A percentile compares a stretch with the other conserved stretches of the same genome.
phyloP scores from a whole-genome alignment of 2,888 invertebrate genomes.

The Sericinus montela region DNA sequence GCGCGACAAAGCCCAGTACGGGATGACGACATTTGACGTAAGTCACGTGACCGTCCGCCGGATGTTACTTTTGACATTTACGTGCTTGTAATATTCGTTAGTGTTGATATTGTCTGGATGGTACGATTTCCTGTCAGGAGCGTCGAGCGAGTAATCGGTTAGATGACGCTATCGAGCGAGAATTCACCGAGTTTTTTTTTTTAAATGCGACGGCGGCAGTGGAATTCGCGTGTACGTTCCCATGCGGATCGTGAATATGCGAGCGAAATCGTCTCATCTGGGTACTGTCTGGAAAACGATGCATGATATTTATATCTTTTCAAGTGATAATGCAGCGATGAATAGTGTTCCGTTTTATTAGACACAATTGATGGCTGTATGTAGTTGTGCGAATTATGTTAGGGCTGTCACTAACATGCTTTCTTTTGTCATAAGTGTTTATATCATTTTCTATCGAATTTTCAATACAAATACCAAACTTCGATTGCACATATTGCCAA shows the following conservation, averaged over 20 bases:
- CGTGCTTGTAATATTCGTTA: conserved; percentile 35
- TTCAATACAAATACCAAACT: too few relatives aligned
- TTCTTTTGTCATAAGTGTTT: too few relatives aligned
- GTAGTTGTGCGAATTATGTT: background rate
- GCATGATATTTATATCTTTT: conserved; percentile 7
- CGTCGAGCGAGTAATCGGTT: conserved; percentile 36
- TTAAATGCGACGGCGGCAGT: conserved; percentile 13
- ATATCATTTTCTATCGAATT: background rate
- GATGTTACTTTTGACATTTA: conserved; percentile 64
- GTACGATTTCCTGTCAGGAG: conserved; percentile 38
- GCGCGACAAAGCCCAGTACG: conserved; percentile 64
- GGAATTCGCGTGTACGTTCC: conserved; percentile 24
- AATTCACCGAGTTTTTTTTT: conserved; percentile 21
- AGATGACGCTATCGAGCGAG: conserved; percentile 25
- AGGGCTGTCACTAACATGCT: conserved; percentile 1
- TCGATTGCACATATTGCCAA: too few relatives aligned
- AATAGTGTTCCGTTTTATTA: conserved; percentile 7
- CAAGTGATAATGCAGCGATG: conserved; percentile 8
- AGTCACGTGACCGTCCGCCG: conserved; percentile 51
- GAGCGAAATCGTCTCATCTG: conserved; percentile 31
- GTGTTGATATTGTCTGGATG: conserved; percentile 46
- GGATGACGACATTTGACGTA: conserved; percentile 62
- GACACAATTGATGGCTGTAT: background rate
- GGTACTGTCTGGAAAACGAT: conserved; percentile 25
- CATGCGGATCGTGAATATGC: conserved; percentile 21